Base-by-base conservation (phyloP, 1,140 invertebrate genomes). In the Parasteatoda tepidariorum region DNA sequence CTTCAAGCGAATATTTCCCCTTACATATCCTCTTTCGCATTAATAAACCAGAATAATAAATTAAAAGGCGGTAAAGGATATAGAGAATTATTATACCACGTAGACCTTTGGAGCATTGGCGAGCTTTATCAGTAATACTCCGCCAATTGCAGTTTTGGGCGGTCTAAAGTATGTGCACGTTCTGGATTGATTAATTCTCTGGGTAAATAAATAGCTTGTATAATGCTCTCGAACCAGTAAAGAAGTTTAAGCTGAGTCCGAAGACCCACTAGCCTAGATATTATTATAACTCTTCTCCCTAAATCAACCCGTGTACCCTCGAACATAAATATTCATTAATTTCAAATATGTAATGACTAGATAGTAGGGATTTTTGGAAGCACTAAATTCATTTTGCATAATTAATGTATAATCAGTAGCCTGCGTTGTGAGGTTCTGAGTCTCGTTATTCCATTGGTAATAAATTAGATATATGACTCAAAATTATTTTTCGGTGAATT, bases 21-120 rank as follows among this genome's bases (percentile, higher is more conserved):
- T 22, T 13, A 48, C 18, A 18, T 18, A 48, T 9, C 38, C 18
- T 4, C 38, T 4, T 15, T 24, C 38, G 22, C 67, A 70, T 70
- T 70, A 70, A 48, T 70, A 22, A 18, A 48, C 15, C 15, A 54
- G 67, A 70, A 70, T 70, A 70, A 48, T 70, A 70, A 70, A 70
- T 70, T 70, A 70, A 70, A 70, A 70, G 67, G 67, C 34, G 31
- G 33, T 48, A 26, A 48, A 41, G 38, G 18, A 48, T 48, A n/a
- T n/a, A n/a, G 38, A 48, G 38, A 48, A 18, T 9, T 48, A 48
- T 48, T 48, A 48, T 18, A 9, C 38, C 24, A 7, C n/a, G 57
- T n/a, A 22, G 57, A 22, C 15, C 24, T 59, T 9, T n/a, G 24
- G 18, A 7, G 24, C 24, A 7, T 9, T 13, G 57, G 24, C 24